Conservation (phyloP, 1,140 invertebrate genomes). For the Heliconius hermathena region DNA sequence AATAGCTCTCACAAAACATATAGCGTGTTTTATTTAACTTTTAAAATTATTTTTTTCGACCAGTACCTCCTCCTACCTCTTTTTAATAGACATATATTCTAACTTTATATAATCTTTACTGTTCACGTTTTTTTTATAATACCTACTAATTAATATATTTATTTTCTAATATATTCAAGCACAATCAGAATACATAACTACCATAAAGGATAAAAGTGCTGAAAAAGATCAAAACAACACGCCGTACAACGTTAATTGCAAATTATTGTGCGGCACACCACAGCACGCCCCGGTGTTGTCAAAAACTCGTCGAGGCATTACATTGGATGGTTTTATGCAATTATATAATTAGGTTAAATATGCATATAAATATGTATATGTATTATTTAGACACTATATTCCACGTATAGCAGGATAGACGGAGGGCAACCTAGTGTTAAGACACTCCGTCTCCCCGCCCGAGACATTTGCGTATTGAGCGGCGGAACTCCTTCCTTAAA, state of each 20-base stretch:
- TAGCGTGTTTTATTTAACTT: too few relatives aligned
- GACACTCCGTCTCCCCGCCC: neutral
- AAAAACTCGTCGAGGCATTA: slow-evolving; percentile 48
- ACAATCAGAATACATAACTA: neutral
- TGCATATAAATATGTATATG: too few relatives aligned
- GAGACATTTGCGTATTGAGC: neutral
- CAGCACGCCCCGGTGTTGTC: slow-evolving; percentile 40
- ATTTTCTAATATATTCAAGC: neutral
- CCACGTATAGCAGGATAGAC: neutral
- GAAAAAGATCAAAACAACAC: slow-evolving; percentile 30
- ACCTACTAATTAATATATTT: neutral
- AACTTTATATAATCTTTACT: too few relatives aligned
- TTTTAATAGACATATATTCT: too few relatives aligned
- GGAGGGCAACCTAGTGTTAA: neutral
- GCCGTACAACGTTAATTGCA: slow-evolving; percentile 46
- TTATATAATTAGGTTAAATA: neutral
- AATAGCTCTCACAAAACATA: too few relatives aligned
- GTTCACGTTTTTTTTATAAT: too few relatives aligned
- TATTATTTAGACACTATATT: neutral
- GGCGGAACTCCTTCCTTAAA: too few relatives aligned
- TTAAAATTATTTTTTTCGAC: too few relatives aligned
- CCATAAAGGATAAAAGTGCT: slow-evolving; percentile 22
- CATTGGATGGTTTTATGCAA: slow-evolving; percentile 33
- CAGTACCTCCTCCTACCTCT: too few relatives aligned
- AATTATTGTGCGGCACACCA: slow-evolving; percentile 44